These are phyloP conservation scores for Aphodius sticticus DNA, from an alignment of 2,888 invertebrate species.

Conservation along the genomic window DNA sequence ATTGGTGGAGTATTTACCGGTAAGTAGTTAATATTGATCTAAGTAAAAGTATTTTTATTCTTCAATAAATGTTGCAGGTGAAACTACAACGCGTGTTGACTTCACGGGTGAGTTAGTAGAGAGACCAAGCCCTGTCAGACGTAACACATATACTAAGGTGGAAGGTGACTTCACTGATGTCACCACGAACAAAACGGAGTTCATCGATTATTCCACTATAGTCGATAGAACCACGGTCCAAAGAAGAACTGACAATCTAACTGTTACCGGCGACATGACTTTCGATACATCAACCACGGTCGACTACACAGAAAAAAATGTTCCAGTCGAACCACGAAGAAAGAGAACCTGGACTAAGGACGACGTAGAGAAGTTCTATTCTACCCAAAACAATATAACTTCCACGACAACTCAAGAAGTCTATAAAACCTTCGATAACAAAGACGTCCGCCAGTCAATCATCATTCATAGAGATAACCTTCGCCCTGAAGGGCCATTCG, in stretches of 20 bases:
- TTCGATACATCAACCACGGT: conserved; percentile 71
- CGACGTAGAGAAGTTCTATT: conserved; percentile 74
- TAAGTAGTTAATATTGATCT: conserved; percentile 51
- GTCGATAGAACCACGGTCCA: conserved; percentile 68
- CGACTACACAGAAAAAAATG: conserved; percentile 69
- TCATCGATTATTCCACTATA: conserved; percentile 65
- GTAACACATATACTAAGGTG: conserved; percentile 81
- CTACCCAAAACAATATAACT: conserved; percentile 64
- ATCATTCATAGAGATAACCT: conserved; percentile 62
- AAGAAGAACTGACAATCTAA: conserved; percentile 71
- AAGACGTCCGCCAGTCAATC: conserved; percentile 62
- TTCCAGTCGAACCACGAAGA: conserved; percentile 65
- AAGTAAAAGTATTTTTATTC: background rate
- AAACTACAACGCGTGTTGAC: conserved; percentile 73
- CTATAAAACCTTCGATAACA: conserved; percentile 69
- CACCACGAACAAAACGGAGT: conserved; percentile 74
- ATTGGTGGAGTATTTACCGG: conserved; percentile 73
- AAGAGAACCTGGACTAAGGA: conserved; percentile 77
- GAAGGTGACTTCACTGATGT: conserved; percentile 77
- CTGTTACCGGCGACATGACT: conserved; percentile 72
- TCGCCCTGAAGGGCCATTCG: conserved; percentile 62
- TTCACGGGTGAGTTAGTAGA: conserved; percentile 74
- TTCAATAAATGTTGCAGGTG: conserved; percentile 62
- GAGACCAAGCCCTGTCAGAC: conserved; percentile 71
- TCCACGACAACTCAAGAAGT: conserved; percentile 75